Evolutionary conservation across 2,888 invertebrate genomes (phyloP).

Genomic region (Meiosimyza decipiens): DNA sequence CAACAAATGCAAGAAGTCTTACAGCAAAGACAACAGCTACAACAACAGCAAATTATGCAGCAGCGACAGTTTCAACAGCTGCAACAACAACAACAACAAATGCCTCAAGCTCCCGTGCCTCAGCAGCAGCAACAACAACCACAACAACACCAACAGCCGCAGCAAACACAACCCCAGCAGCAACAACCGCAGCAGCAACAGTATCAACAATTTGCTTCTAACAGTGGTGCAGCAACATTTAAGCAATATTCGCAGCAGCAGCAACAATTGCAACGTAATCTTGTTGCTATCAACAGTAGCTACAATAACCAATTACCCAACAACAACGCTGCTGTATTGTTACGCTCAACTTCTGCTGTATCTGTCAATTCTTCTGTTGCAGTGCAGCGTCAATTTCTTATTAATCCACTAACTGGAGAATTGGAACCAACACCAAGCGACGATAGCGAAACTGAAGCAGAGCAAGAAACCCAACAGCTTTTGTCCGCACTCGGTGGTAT

Average conservation of each 20-base stretch:
- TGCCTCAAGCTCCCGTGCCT: neutral
- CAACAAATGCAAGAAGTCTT: constrained; percentile 37
- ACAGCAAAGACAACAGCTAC: constrained; percentile 39
- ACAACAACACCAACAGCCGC: constrained; percentile 41
- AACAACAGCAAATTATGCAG: constrained; percentile 15
- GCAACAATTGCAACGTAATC: constrained; percentile 38
- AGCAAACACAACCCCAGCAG: constrained; percentile 32
- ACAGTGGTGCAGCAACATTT: neutral
- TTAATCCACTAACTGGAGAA: constrained; percentile 90
- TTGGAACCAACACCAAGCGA: constrained; percentile 82
- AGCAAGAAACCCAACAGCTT: constrained; percentile 60
- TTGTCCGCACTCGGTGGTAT: constrained; percentile 23
- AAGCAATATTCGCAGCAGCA: constrained; percentile 33
- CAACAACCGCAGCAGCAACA: constrained; percentile 21
- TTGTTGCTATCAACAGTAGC: constrained; percentile 22
- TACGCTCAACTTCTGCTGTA: constrained; percentile 37
- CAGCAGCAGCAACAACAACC: constrained; percentile 29
- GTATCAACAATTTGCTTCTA: constrained; percentile 18
- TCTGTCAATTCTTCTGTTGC: constrained; percentile 27
- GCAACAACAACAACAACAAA: constrained; percentile 41
- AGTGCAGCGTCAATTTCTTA: constrained; percentile 81
- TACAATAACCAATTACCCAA: constrained; percentile 24
- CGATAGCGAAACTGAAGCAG: constrained; percentile 73
- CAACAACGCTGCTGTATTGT: constrained; percentile 35
- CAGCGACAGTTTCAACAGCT: constrained; percentile 44